Conservation (phyloP, 2,797 vertebrate genomes). For the Sebastes variabilis region DNA sequence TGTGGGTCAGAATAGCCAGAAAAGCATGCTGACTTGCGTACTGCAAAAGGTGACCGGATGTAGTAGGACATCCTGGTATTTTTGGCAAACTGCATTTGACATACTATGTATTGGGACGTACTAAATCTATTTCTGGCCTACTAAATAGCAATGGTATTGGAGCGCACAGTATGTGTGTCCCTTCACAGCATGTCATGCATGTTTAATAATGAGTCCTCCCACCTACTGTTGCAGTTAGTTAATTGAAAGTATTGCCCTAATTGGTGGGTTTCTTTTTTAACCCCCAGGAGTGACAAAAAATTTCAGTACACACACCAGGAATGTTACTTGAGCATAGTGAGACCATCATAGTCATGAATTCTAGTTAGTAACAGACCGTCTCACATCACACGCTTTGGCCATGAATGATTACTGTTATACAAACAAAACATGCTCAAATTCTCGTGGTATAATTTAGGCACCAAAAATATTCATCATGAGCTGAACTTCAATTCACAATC, state of each 20-base stretch:
- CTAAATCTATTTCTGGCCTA: too few species aligned
- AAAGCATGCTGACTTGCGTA: too few species aligned
- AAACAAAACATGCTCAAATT: background rate
- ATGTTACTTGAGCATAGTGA: background rate
- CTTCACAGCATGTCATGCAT: background rate
- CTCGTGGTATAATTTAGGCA: background rate
- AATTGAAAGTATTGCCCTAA: background rate
- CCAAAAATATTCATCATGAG: background rate
- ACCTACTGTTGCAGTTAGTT: fast-evolving
- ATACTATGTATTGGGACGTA: too few species aligned
- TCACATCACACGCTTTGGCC: background rate
- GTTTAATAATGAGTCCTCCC: background rate
- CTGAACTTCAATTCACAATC: background rate
- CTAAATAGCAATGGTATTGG: too few species aligned
- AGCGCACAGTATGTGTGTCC: too few species aligned
- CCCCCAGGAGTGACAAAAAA: background rate
- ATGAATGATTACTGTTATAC: background rate
- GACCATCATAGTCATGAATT: background rate
- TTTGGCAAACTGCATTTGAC: too few species aligned
- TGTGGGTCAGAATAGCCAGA: too few species aligned
- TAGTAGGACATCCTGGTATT: too few species aligned
- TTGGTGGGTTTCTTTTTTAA: background rate
- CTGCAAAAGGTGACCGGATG: too few species aligned
- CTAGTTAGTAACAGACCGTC: background rate
- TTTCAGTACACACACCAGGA: background rate